Evolutionary conservation across 2,113 vertebrate genomes (phyloP).

Genomic region (Mustela nigripes): DNA sequence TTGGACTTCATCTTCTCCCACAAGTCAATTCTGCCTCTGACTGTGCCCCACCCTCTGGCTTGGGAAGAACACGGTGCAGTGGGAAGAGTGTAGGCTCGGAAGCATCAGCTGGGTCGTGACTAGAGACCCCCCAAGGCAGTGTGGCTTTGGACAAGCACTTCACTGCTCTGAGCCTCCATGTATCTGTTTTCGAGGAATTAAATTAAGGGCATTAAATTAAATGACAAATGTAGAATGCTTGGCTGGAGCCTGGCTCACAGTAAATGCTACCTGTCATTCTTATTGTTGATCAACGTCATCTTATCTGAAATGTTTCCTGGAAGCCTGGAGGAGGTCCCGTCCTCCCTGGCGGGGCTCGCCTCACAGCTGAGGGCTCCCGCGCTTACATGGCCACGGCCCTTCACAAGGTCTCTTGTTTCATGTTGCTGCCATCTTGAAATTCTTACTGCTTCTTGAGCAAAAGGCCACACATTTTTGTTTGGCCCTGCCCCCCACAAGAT

Average conservation of each 20-base stretch:
- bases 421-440: neutral
- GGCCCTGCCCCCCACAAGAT: neutral
- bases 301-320: neutral
- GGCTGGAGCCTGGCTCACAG: neutral
- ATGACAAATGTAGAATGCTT: neutral
- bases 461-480: neutral
- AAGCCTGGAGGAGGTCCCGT: neutral
- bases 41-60: neutral
- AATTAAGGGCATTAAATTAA: neutral
- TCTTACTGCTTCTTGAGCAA: neutral
- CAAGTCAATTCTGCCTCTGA: neutral
- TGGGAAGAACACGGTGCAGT: neutral
- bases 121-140: neutral
- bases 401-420: neutral
- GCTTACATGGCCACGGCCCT: neutral
- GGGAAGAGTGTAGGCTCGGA: neutral
- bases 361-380: fast-evolving
- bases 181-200: slow-evolving; percentile 3
- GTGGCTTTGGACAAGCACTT: neutral
- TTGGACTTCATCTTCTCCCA: neutral
- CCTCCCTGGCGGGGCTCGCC: neutral
- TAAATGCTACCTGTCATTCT: neutral
- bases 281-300: neutral
- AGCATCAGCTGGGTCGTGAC: neutral
- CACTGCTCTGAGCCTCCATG: neutral